These are phyloP conservation scores for Rhagonycha lutea DNA, from an alignment of 2,888 invertebrate genomes.

Conservation along the genomic window DNA sequence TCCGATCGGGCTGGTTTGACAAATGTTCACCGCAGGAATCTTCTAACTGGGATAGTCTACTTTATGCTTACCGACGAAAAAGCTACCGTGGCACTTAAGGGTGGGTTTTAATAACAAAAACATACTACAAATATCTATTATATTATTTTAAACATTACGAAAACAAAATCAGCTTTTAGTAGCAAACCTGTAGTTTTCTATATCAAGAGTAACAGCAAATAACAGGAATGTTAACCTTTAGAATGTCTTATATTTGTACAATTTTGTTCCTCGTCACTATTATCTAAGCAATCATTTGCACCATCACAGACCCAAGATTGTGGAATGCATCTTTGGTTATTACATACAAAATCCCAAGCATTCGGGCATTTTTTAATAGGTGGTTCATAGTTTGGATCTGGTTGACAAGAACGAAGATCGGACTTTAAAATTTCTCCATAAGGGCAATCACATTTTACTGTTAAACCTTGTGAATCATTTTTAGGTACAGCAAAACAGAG, in stretches of 20 bases:
- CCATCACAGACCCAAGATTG: constrained; percentile 96
- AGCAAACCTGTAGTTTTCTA: no score
- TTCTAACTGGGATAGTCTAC: no score
- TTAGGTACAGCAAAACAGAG: constrained; percentile 90
- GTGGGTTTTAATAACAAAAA: no score
- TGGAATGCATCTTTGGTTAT: constrained; percentile 89
- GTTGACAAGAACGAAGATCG: constrained; percentile 72
- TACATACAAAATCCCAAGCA: constrained; percentile 91
- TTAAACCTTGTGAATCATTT: constrained; percentile 61
- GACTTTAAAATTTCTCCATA: constrained; percentile 83
- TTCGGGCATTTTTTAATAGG: constrained; percentile 88
- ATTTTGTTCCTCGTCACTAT: constrained; percentile 93
- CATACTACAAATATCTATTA: no score
- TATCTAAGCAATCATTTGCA: constrained; percentile 94
- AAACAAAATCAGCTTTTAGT: no score
- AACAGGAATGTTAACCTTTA: no score
- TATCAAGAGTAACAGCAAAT: background rate
- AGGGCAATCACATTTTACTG: constrained; percentile 85
- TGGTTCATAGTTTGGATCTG: constrained; percentile 85
- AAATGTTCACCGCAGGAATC: no score
- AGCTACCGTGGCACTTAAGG: no score
- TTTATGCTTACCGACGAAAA: no score
- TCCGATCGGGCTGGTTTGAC: no score
- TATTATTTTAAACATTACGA: no score
- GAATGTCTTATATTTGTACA: constrained; percentile 81